Evolutionary conservation across 2,797 vertebrate genomes (phyloP), one percentile per base, ranked within the genome.

Genomic region (Melanotaenia parkinsoni): DNA sequence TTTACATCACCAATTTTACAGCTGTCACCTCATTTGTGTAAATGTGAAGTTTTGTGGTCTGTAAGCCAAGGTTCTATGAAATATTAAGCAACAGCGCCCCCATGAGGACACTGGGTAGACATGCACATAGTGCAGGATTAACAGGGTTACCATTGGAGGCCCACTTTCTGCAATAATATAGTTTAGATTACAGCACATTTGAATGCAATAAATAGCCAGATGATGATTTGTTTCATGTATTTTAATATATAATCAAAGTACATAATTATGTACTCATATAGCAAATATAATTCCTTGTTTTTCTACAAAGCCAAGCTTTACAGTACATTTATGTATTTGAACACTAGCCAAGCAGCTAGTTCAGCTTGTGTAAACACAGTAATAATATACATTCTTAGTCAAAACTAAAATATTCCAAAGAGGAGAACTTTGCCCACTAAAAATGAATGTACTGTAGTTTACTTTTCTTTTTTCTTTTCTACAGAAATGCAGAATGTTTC

Each of bases 161-260:
- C 74, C 74, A 79, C 47, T 70, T 76, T 76, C 65, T 88, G 90
- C 89, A 92, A 91, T 89, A 92, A 89, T 57, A 70, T 61, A 72
- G 58, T 47, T 40, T 58, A 83, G 74, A 89, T 54, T 75, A 83
- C 63, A 85, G 83, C 87, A 89, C 84, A 92, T 2, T 32, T 67
- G 30, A 89, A 91, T 85, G 91, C 92, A 93, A 93, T 94, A 91
- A 92, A 72, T 81, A 92, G 71, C 84, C 83, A 80, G 86, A 77
- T 74, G 72, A 74, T 65, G 8, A 67, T 80, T 72, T 53, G 70
- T 71, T 83, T 76, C 7, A 70, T 86, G 80, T 86, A 82, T 87
- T 89, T 91, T 82, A 87, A 83, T 86, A 85, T 82, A 45, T 86
- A 79, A 77, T 82, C 67, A 65, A 85, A 87, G 61, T 86, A 67